These are phyloP conservation scores for Connochaetes taurinus DNA, from an alignment of 2,113 vertebrate species.

Conservation along the genomic window DNA sequence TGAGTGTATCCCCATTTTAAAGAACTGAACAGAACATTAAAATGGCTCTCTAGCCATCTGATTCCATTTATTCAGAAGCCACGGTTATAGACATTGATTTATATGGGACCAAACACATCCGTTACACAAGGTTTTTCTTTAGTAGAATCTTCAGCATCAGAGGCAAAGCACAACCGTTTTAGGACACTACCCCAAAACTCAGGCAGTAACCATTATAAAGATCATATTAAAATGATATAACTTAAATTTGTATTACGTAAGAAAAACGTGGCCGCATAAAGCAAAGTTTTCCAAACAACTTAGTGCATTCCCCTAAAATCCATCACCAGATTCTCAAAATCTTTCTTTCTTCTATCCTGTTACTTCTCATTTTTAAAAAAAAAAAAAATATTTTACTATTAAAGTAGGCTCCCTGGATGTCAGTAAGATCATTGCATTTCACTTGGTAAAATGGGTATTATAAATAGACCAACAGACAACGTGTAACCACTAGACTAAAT, in stretches of 20 bases:
- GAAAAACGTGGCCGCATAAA: neutral
- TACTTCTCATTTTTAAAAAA: neutral
- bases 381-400: neutral
- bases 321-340: neutral
- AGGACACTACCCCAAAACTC: neutral
- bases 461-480: neutral
- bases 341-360: neutral
- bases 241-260: neutral
- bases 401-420: neutral
- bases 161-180: neutral
- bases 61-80: neutral
- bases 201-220: neutral
- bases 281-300: neutral
- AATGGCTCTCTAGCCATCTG: neutral
- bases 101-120: neutral
- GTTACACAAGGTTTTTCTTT: neutral
- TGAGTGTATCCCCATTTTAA: neutral
- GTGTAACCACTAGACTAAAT: neutral
- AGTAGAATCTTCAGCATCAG: neutral
- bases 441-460: neutral
- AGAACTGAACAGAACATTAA: slow-evolving; percentile 8
- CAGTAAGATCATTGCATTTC: neutral
- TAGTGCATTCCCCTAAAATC: neutral
- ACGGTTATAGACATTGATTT: neutral
- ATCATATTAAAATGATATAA: neutral